A percentile compares a stretch with the other conserved stretches of the same genome.
These are phyloP conservation scores for Xiphorhynchus erythropygius DNA, from an alignment of 2,797 vertebrate genomes.

Conservation along the genomic window DNA sequence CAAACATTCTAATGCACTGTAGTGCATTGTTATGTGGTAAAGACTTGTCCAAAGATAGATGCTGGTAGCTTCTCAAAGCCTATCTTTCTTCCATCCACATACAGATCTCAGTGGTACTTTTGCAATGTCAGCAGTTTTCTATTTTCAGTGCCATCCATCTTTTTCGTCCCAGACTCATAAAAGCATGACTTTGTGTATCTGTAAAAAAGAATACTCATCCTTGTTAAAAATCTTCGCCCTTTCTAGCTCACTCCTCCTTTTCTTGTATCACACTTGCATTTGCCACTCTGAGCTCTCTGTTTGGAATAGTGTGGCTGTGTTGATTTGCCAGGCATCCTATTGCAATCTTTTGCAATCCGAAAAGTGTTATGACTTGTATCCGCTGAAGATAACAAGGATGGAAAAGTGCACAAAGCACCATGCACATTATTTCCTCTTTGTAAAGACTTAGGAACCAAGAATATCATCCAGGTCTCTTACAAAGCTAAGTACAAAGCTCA, in stretches of 20 bases:
- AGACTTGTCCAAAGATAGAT: background rate
- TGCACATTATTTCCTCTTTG: background rate
- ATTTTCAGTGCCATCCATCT: background rate
- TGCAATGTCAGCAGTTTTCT: background rate
- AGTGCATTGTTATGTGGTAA: background rate
- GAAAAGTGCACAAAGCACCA: background rate
- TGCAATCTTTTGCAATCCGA: background rate
- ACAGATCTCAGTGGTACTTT: background rate
- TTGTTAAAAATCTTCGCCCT: background rate
- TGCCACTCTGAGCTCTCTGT: background rate
- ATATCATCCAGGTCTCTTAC: background rate
- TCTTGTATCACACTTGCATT: background rate
- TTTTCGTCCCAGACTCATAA: background rate
- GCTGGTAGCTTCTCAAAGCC: background rate
- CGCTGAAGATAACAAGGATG: background rate
- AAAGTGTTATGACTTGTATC: background rate
- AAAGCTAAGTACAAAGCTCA: background rate
- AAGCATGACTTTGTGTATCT: background rate
- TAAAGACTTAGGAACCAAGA: background rate
- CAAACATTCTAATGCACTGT: accelerated
- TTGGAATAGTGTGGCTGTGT: background rate
- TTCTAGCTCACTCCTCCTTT: background rate
- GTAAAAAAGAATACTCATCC: background rate
- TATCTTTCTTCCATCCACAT: background rate
- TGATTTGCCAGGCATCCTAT: background rate